A percentile compares a stretch with the other conserved stretches of the same genome.
These are phyloP conservation scores for Desmophyllum pertusum DNA, from an alignment of 92 coral and sea anemone genomes.

Conservation along the genomic window DNA sequence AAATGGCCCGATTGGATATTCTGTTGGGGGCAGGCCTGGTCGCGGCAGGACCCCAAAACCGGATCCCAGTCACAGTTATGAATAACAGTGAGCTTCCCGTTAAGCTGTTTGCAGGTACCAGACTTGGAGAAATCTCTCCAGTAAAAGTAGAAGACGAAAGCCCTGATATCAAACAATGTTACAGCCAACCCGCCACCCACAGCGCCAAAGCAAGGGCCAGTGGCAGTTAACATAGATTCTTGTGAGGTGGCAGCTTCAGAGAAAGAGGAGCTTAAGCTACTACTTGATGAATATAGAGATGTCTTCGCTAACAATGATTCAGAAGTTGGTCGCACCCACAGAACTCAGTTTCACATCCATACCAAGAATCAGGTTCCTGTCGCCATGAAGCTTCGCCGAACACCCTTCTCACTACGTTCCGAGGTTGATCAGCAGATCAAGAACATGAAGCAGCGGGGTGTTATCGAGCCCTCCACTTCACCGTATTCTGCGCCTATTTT, in stretches of 20 bases:
- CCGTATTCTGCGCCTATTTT: constrained; percentile 58
- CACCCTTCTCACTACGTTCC: constrained; percentile 55
- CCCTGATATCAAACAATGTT: constrained; percentile 28
- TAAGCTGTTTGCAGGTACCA: constrained; percentile 47
- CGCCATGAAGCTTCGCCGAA: constrained; percentile 59
- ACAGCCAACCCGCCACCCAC: constrained; percentile 13
- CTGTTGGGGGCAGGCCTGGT: constrained; percentile 11
- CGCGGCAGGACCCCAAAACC: too few species aligned
- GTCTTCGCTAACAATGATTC: constrained; percentile 58
- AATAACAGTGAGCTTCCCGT: constrained; percentile 47
- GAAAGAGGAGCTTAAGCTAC: constrained; percentile 39
- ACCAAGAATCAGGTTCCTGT: constrained; percentile 58
- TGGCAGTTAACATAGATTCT: constrained; percentile 42
- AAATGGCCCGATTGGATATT: not conserved
- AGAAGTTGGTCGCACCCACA: constrained; percentile 59
- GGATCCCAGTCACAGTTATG: constrained; percentile 18
- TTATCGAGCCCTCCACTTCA: constrained; percentile 56
- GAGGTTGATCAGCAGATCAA: constrained; percentile 62
- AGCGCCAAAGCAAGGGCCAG: constrained; percentile 35
- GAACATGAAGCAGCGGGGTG: constrained; percentile 58
- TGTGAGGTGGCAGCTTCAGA: constrained; percentile 47
- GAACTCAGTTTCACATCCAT: constrained; percentile 55
- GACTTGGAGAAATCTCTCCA: constrained; percentile 54
- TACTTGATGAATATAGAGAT: constrained; percentile 59
- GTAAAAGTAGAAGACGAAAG: constrained; percentile 40